Conservation (phyloP, 2,888 invertebrate genomes). For the Sisyra nigra region DNA sequence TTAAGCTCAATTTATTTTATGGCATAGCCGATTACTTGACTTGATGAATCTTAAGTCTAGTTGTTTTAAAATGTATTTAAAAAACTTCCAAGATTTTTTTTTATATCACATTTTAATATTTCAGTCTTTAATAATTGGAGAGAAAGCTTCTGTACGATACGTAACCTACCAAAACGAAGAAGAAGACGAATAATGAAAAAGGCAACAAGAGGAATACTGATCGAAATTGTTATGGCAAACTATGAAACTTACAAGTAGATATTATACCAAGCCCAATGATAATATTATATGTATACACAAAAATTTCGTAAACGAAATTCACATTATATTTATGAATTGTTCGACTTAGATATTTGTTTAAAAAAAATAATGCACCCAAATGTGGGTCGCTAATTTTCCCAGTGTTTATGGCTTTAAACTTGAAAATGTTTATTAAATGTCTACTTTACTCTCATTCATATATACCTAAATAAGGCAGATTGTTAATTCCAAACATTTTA, state of each 20-base stretch:
- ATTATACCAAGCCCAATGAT: background rate
- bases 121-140: conserved; percentile 75
- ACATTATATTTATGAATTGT: background rate
- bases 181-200: conserved; percentile 47
- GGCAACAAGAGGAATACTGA: background rate
- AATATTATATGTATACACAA: background rate
- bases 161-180: conserved; percentile 91
- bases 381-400: background rate
- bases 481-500: too few relatives aligned
- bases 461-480: too few relatives aligned
- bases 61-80: too few relatives aligned
- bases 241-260: conserved; percentile 1
- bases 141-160: conserved; percentile 86
- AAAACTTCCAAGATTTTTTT: background rate
- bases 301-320: background rate
- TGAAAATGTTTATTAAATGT: too few relatives aligned
- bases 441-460: too few relatives aligned
- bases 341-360: background rate
- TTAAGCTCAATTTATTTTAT: too few relatives aligned
- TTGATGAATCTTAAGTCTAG: too few relatives aligned
- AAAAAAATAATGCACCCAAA: conserved; percentile 1
- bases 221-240: background rate
- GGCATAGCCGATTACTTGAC: too few relatives aligned
- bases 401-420: too few relatives aligned
- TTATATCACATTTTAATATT: conserved; percentile 18